These are phyloP conservation scores for Plecturocebus donacophilus DNA, from an alignment of 2,113 vertebrate species.

Conservation along the genomic window DNA sequence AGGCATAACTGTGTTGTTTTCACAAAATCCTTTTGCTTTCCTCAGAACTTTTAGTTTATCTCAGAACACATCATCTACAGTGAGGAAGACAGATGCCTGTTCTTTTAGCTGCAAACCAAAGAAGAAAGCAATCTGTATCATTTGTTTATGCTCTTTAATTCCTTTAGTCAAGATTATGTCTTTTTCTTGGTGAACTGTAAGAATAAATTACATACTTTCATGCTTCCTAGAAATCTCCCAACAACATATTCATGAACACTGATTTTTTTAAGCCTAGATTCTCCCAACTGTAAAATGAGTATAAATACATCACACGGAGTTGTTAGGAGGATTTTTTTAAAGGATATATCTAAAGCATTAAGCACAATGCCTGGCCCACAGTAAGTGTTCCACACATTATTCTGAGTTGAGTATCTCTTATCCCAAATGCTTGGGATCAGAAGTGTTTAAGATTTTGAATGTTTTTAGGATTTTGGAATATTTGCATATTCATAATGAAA, in stretches of 20 bases:
- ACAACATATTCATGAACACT: not conserved
- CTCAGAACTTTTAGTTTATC: conserved; percentile 33
- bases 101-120: not conserved
- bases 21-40: conserved; percentile 51
- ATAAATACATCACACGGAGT: not conserved
- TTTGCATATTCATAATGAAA: not conserved
- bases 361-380: not conserved
- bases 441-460: not conserved
- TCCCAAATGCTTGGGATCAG: not conserved
- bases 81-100: not conserved
- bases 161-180: not conserved
- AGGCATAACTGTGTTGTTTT: not conserved
- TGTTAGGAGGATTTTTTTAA: not conserved
- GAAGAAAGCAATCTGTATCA: not conserved
- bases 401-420: not conserved
- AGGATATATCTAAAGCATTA: not conserved
- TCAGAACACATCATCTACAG: not conserved
- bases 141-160: not conserved
- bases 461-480: not conserved
- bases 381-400: not conserved
- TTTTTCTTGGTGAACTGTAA: not conserved
- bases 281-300: not conserved
- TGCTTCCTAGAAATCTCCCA: not conserved
- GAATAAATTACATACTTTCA: conserved; percentile 22
- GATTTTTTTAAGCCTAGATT: not conserved